Evolutionary conservation across 2,888 invertebrate genomes (phyloP).

Genomic region (Drosophila mimetica): DNA sequence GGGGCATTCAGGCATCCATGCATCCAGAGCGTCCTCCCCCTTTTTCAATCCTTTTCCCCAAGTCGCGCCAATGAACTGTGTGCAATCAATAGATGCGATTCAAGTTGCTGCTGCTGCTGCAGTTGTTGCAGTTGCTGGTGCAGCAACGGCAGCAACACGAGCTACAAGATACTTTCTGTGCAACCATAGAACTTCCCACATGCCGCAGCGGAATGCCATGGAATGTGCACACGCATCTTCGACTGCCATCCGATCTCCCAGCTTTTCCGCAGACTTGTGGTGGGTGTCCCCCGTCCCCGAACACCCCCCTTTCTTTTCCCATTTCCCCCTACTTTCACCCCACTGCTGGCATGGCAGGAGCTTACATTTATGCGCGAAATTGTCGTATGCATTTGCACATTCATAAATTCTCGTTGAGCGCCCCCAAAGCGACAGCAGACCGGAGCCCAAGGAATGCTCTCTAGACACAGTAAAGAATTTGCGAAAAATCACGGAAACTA

Average conservation of each 20-base stretch:
- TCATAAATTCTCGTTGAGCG: slow-evolving; percentile 79
- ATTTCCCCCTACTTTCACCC: neutral
- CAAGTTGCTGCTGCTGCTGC: slow-evolving; percentile 27
- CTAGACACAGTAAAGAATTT: slow-evolving; percentile 23
- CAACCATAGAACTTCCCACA: slow-evolving; percentile 73
- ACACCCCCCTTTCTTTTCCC: neutral
- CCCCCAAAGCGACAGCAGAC: slow-evolving; percentile 69
- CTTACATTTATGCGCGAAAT: slow-evolving; percentile 80
- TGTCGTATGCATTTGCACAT: slow-evolving; percentile 80
- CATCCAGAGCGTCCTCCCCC: neutral
- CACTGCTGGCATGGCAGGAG: slow-evolving; percentile 52
- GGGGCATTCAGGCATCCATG: slow-evolving; percentile 30
- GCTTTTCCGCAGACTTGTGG: slow-evolving; percentile 34
- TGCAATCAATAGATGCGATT: slow-evolving; percentile 75
- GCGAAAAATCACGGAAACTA: neutral
- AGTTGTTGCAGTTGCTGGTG: slow-evolving; percentile 19
- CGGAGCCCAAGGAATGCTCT: slow-evolving; percentile 55
- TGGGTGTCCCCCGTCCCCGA: slow-evolving; percentile 24
- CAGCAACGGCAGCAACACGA: slow-evolving; percentile 56
- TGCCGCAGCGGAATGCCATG: slow-evolving; percentile 66
- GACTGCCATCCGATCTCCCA: slow-evolving; percentile 55
- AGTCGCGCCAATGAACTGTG: slow-evolving; percentile 71
- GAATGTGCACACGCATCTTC: slow-evolving; percentile 80
- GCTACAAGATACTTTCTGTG: slow-evolving; percentile 75
- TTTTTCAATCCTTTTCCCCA: slow-evolving; percentile 16